phyloP scores from a whole-genome alignment of 2,888 invertebrate species.

The Smittia sp. region DNA sequence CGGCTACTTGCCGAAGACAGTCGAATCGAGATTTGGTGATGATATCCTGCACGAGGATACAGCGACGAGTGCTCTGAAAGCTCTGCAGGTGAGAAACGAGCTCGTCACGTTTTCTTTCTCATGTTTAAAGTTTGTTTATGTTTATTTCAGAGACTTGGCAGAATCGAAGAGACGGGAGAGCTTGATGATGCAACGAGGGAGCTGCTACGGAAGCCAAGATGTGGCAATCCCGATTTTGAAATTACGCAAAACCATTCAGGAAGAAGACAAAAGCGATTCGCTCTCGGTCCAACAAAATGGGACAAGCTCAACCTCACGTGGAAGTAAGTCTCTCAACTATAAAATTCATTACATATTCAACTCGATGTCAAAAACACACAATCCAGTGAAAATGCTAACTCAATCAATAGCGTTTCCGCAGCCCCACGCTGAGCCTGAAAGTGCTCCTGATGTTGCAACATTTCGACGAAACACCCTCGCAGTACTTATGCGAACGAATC shows the following conservation, averaged over 20 bases:
- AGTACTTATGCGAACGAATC: background rate
- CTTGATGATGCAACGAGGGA: constrained; percentile 23
- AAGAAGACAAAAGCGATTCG: constrained; percentile 14
- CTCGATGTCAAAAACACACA: background rate
- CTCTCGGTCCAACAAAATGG: background rate
- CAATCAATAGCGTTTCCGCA: background rate
- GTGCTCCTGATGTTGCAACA: background rate
- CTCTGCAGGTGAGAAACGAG: constrained; percentile 5
- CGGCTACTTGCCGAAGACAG: background rate
- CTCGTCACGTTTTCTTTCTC: background rate
- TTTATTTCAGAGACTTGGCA: background rate
- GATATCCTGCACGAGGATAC: background rate
- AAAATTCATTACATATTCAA: constrained; percentile 1
- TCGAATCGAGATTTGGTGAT: background rate
- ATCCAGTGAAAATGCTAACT: constrained; percentile 6
- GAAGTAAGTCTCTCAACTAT: background rate
- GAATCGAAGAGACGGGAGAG: constrained; percentile 12
- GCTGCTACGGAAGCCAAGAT: constrained; percentile 2
- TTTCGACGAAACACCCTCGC: too few species aligned
- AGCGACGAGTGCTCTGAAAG: background rate
- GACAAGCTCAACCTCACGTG: constrained; percentile 5
- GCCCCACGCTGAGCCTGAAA: background rate
- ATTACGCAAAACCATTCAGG: background rate
- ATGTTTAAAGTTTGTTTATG: background rate
- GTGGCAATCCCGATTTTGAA: constrained; percentile 23